phyloP scores from a whole-genome alignment of 2,113 vertebrate species.

The Spizaetus ornatus region DNA sequence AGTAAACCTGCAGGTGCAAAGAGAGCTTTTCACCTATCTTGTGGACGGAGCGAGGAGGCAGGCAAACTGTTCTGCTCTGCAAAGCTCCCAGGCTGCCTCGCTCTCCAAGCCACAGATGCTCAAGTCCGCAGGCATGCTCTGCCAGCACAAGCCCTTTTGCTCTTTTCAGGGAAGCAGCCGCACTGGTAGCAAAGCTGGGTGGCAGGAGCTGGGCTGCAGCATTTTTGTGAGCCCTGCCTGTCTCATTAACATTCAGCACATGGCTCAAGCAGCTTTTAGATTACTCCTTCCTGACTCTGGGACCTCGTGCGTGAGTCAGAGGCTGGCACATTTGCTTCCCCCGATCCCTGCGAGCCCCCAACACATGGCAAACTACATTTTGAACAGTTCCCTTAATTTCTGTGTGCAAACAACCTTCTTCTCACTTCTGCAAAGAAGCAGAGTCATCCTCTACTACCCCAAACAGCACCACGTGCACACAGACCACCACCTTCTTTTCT shows the following conservation, averaged over 20 bases:
- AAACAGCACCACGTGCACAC: accelerated
- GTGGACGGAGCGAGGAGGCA: background rate
- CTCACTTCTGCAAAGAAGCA: background rate
- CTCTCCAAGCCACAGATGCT: background rate
- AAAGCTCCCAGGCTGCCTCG: background rate
- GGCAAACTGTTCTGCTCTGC: background rate
- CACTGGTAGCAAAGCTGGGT: background rate
- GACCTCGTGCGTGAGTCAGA: background rate
- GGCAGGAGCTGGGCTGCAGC: background rate
- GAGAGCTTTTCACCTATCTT: accelerated
- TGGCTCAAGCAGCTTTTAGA: background rate
- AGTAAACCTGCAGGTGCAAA: background rate
- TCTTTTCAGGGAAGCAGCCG: background rate
- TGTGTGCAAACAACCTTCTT: background rate
- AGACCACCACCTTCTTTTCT: background rate
- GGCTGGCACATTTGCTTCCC: background rate
- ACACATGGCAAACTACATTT: background rate
- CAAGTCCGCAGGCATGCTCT: background rate
- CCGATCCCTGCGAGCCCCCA: background rate
- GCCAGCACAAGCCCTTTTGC: background rate
- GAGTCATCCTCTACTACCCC: background rate
- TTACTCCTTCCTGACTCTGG: conserved; percentile 5
- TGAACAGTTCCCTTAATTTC: background rate
- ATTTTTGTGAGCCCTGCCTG: background rate
- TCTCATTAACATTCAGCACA: conserved; percentile 5